A percentile compares a stretch with the other conserved stretches of the same genome.
Evolutionary conservation across 2,113 vertebrate species (phyloP).

Genomic region (Tachysurus fulvidraco): DNA sequence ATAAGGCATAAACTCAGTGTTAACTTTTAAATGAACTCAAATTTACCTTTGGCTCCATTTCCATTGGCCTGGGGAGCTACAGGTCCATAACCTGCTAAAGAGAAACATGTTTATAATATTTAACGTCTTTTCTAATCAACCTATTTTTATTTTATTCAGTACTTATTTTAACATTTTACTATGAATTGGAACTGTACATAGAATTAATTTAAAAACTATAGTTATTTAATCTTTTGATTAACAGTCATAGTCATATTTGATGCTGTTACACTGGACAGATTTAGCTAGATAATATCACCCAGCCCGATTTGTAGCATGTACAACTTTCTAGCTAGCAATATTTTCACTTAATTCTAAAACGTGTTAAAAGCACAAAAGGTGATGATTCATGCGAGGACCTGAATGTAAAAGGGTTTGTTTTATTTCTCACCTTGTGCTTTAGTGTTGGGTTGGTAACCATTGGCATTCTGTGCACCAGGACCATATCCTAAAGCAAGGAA

Average conservation of each 20-base stretch:
- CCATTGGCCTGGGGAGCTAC: slow-evolving; percentile 42
- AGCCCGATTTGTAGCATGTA: background rate
- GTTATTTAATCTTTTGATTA: background rate
- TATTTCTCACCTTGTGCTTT: slow-evolving; percentile 43
- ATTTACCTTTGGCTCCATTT: slow-evolving; percentile 17
- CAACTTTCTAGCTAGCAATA: slow-evolving; percentile 4
- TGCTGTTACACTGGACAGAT: background rate
- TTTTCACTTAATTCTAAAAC: background rate
- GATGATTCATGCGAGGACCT: background rate
- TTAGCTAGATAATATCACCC: background rate
- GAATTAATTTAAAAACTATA: too few species aligned
- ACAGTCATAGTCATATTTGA: background rate
- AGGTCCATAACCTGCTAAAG: slow-evolving; percentile 59
- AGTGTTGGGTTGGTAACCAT: background rate
- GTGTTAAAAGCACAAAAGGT: background rate
- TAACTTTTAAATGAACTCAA: background rate
- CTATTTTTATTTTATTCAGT: background rate
- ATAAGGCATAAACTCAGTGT: background rate
- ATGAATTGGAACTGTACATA: background rate
- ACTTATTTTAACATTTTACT: background rate
- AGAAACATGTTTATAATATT: background rate
- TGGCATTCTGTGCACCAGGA: slow-evolving; percentile 12
- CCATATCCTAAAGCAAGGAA: slow-evolving; percentile 26
- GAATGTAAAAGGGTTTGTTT: background rate
- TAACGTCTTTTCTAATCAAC: background rate